These are phyloP conservation scores for Aphelinus atriplicis DNA, from an alignment of 1,140 invertebrate species.

Conservation along the genomic window DNA sequence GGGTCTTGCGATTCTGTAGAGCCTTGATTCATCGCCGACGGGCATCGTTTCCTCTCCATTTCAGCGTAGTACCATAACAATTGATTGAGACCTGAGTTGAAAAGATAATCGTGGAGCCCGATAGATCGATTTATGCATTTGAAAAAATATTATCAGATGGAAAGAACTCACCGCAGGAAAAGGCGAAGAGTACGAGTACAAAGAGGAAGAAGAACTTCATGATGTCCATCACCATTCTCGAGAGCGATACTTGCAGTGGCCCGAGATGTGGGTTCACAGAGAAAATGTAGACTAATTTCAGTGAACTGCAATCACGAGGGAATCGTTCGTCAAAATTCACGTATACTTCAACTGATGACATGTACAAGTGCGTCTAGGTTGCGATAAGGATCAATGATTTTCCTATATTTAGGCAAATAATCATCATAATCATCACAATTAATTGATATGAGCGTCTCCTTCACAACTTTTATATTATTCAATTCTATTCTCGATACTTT, in stretches of 20 bases:
- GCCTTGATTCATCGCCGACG: slow-evolving; percentile 60
- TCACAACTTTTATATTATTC: too few relatives aligned
- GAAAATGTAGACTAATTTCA: slow-evolving; percentile 99
- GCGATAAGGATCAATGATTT: too few relatives aligned
- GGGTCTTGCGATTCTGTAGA: slow-evolving; percentile 69
- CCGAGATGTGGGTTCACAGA: slow-evolving; percentile 98
- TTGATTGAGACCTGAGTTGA: slow-evolving; percentile 74
- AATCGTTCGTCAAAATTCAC: not conserved
- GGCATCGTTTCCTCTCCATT: slow-evolving; percentile 87
- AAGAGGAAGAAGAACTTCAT: slow-evolving; percentile 97
- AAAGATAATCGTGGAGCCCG: not conserved
- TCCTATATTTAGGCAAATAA: too few relatives aligned
- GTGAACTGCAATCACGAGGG: slow-evolving; percentile 74
- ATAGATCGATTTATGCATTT: not conserved
- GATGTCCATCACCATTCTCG: slow-evolving; percentile 97
- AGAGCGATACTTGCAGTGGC: slow-evolving; percentile 96
- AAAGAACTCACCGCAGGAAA: slow-evolving; percentile 87
- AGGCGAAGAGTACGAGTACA: slow-evolving; percentile 95
- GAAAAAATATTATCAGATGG: not conserved
- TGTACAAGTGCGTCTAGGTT: too few relatives aligned
- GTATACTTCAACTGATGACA: not conserved
- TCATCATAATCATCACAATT: too few relatives aligned
- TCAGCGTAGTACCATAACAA: slow-evolving; percentile 97
- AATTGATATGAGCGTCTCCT: too few relatives aligned
- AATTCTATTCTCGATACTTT: too few relatives aligned